These are phyloP conservation scores for Dermolepida albohirtum DNA, from an alignment of 2,888 invertebrate genomes.

Conservation along the genomic window DNA sequence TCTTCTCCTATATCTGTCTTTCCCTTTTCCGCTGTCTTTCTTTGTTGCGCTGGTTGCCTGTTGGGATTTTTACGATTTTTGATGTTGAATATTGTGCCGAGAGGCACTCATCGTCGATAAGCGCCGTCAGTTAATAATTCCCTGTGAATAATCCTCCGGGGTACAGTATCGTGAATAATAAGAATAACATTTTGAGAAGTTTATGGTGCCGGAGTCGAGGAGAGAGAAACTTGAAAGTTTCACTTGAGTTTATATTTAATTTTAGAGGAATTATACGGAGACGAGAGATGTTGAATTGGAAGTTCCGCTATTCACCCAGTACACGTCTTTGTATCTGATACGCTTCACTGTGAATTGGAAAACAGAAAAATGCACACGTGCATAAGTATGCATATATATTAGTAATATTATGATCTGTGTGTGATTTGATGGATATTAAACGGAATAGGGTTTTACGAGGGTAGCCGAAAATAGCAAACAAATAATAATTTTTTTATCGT, in stretches of 20 bases:
- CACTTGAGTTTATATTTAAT: slow-evolving; percentile 26
- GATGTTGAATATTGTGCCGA: slow-evolving; percentile 27
- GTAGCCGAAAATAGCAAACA: no score
- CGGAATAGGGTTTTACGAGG: no score
- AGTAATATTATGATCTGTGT: neutral
- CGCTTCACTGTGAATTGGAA: slow-evolving; percentile 4
- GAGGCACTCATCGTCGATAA: slow-evolving; percentile 26
- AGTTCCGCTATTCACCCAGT: neutral
- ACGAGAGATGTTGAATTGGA: slow-evolving; percentile 14
- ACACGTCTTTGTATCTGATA: neutral
- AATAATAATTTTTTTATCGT: no score
- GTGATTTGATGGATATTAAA: no score
- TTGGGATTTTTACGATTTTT: slow-evolving; percentile 32
- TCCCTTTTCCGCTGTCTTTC: neutral
- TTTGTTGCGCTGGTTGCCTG: neutral
- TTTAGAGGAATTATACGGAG: slow-evolving; percentile 28
- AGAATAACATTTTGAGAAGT: slow-evolving; percentile 26
- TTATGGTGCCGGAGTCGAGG: neutral
- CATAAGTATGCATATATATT: neutral
- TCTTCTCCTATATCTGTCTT: neutral
- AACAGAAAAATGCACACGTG: neutral
- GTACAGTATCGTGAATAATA: slow-evolving; percentile 35
- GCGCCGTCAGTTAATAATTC: slow-evolving; percentile 31
- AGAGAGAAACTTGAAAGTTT: slow-evolving; percentile 19
- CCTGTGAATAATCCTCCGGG: slow-evolving; percentile 25